phyloP scores from a whole-genome alignment of 37 sponge, comb jelly and placozoan genomes.

The Mnemiopsis leidyi region DNA sequence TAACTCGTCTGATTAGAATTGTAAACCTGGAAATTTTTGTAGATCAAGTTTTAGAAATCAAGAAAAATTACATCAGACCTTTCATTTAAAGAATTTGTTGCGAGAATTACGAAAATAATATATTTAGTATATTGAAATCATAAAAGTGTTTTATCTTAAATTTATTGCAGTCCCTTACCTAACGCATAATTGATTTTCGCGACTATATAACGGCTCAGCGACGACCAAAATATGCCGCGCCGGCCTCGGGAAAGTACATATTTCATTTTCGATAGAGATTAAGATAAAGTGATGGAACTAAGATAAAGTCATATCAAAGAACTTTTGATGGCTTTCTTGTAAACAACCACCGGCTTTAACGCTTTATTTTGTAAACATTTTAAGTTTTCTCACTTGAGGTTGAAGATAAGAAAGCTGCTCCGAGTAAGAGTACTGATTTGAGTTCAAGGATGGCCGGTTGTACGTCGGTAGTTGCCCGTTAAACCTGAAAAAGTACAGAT shows the following conservation, averaged over 20 bases:
- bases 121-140: background rate
- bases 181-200: background rate
- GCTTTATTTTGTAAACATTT: no score
- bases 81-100: no score
- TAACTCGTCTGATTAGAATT: conserved; percentile 43
- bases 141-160: background rate
- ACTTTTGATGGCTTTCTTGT: no score
- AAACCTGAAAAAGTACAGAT: background rate
- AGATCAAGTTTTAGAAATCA: no score
- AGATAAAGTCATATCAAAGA: no score
- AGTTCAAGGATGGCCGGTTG: conserved; percentile 5
- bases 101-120: background rate
- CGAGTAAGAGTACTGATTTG: conserved; percentile 24
- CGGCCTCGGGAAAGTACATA: no score
- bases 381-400: conserved; percentile 22
- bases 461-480: conserved; percentile 16
- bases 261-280: no score
- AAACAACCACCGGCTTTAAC: no score
- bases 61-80: background rate
- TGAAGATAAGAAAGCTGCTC: conserved; percentile 45
- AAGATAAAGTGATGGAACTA: no score
- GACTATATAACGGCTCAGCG: no score
- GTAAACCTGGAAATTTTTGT: conserved; percentile 44
- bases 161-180: background rate
- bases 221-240: no score